Evolutionary conservation across 2,888 invertebrate genomes (phyloP).

Genomic region (Salpingus planirostris): DNA sequence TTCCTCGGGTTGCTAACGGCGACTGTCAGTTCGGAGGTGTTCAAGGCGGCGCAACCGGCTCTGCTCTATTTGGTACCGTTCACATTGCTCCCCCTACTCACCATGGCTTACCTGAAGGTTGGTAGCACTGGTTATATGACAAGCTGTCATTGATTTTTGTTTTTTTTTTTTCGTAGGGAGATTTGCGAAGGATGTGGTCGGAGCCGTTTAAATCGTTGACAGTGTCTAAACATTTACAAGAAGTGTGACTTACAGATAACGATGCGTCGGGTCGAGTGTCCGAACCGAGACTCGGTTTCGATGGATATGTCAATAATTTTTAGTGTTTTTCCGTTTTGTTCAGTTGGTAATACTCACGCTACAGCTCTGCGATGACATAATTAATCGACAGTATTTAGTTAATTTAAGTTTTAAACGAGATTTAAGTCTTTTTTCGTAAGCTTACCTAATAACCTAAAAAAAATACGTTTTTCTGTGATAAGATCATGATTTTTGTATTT

Average conservation of each 20-base stretch:
- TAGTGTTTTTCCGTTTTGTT: too few relatives aligned
- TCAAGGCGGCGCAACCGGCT: constrained; percentile 97
- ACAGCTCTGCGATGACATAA: too few relatives aligned
- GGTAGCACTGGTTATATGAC: constrained; percentile 12
- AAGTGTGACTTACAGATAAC: too few relatives aligned
- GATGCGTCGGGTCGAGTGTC: too few relatives aligned
- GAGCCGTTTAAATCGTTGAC: constrained; percentile 85
- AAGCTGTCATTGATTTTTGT: too few relatives aligned
- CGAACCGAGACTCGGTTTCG: too few relatives aligned
- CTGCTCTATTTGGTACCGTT: constrained; percentile 95
- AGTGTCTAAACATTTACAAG: constrained; percentile 66
- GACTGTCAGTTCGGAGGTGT: constrained; percentile 94
- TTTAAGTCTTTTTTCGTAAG: constrained; percentile 10
- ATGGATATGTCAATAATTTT: too few relatives aligned
- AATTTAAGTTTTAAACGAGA: constrained; percentile 19
- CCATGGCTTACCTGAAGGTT: constrained; percentile 97
- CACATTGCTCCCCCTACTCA: constrained; percentile 88
- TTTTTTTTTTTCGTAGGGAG: constrained; percentile 61
- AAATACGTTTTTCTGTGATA: too few relatives aligned
- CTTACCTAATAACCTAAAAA: background rate
- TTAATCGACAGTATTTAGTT: constrained; percentile 24
- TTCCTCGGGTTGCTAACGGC: constrained; percentile 94
- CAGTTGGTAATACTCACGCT: too few relatives aligned
- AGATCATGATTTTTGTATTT: too few relatives aligned
- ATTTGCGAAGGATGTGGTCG: constrained; percentile 95